A percentile compares a stretch with the other conserved stretches of the same genome.
phyloP scores from a whole-genome alignment of 2,888 invertebrate genomes.

The Eilema depressum region DNA sequence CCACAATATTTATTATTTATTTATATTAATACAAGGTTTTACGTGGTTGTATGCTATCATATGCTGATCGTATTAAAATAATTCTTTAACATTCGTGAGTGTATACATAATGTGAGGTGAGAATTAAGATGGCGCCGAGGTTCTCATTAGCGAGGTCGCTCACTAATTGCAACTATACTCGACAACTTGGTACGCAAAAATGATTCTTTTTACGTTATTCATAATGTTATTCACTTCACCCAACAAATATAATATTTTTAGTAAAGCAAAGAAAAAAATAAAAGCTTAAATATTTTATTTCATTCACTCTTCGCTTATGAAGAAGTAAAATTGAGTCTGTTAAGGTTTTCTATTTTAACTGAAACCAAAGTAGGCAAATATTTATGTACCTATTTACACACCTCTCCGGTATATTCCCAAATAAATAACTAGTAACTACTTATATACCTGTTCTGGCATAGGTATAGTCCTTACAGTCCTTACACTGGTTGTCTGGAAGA shows the following conservation, averaged over 20 bases:
- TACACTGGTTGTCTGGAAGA: too few species aligned
- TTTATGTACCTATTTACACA: too few species aligned
- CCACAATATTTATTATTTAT: too few species aligned
- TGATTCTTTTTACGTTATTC: constrained; percentile 35
- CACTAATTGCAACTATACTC: constrained; percentile 65
- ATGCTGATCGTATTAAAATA: neutral
- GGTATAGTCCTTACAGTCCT: too few species aligned
- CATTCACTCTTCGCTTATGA: too few species aligned
- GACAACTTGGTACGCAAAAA: constrained; percentile 38
- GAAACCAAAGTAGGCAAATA: too few species aligned
- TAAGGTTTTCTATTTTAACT: too few species aligned
- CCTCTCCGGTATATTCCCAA: too few species aligned
- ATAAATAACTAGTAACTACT: too few species aligned
- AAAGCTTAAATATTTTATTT: neutral
- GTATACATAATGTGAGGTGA: constrained; percentile 53
- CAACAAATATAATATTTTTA: neutral
- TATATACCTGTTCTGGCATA: too few species aligned
- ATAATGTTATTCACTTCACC: constrained; percentile 20
- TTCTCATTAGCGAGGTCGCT: constrained; percentile 64
- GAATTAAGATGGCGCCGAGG: constrained; percentile 61
- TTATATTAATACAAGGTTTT: neutral
- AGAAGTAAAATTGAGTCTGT: too few species aligned
- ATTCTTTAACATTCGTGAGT: constrained; percentile 39
- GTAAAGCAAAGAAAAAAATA: neutral
- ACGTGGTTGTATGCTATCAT: neutral